A percentile compares a stretch with the other conserved stretches of the same genome.
Conservation (phyloP, 2,797 vertebrate species). For the Anisognathus igniventris region DNA sequence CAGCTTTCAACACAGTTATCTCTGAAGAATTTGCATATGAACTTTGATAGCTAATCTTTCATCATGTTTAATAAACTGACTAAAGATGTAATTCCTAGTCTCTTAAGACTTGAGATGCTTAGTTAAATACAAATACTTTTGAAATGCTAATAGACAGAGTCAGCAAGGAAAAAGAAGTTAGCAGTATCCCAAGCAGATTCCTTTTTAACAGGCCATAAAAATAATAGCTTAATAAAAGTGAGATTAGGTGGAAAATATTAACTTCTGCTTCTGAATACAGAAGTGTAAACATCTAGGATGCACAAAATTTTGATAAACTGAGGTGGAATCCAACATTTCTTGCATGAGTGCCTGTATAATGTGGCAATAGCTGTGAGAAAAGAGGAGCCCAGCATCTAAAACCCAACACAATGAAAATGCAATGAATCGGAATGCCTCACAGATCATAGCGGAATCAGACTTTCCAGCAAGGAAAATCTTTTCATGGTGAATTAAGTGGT, state of each 20-base stretch:
- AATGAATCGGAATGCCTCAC: conserved; percentile 98
- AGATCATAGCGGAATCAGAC: conserved; percentile 99
- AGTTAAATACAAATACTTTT: conserved; percentile 67
- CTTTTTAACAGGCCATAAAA: conserved; percentile 65
- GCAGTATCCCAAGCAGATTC: conserved; percentile 51
- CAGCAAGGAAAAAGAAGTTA: conserved; percentile 63
- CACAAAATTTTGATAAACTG: conserved; percentile 83
- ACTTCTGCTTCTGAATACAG: conserved; percentile 67
- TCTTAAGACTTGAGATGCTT: conserved; percentile 72
- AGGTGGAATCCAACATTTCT: conserved; percentile 90
- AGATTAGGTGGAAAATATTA: conserved; percentile 72
- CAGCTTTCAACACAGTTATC: conserved; percentile 62
- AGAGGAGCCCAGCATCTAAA: conserved; percentile 86
- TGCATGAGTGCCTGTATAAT: conserved; percentile 95
- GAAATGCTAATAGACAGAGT: conserved; percentile 71
- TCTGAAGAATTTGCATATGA: conserved; percentile 64
- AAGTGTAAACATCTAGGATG: conserved; percentile 78
- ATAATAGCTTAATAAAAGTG: conserved; percentile 67
- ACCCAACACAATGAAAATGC: conserved; percentile 95
- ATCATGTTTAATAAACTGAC: conserved; percentile 75
- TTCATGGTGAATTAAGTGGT: conserved; percentile 99
- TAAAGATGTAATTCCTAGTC: conserved; percentile 73
- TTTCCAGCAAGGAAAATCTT: conserved; percentile 99
- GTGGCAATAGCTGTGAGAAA: conserved; percentile 86
- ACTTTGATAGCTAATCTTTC: conserved; percentile 74